Base-by-base conservation (phyloP, 2,113 vertebrate genomes). In the Empidonax alnorum region DNA sequence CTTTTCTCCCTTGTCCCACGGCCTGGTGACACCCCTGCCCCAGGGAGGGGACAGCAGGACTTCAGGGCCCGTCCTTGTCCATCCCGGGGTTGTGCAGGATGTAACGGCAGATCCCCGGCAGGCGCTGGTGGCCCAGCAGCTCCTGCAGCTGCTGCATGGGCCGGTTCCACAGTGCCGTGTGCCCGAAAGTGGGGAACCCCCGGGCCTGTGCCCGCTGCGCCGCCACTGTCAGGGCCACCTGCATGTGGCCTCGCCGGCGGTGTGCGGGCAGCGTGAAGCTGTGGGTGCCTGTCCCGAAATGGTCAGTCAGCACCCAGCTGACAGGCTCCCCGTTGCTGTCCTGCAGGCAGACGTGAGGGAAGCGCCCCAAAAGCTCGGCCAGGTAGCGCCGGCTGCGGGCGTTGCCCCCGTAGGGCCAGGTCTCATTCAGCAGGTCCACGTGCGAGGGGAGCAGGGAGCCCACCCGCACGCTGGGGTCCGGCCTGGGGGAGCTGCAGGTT, bases 81-180 rank as follows among this genome's bases (percentile, higher is more conserved):
- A 96, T 23, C 9, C 41, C 0, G 0, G 95, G 93, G 16, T 96
- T 96, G 78, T 96, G 95, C 82, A 96, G 86, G 74, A 96, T 42
- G 16, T 62, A 95, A 65, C 8, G 21, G 65, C 89, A 90, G 1
- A 81, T 0, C 1, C 86, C 86, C 0, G 95, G 95, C 49, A 94
- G 19, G 3, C 77, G 58, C 3, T 2, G 90, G 81, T 87, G 6
- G 4, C 95, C 95, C 92, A 96, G 11, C n/a, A 27, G 1, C 73
- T 95, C 84, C 65, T 93, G 92, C 59, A 87, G 44, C 65, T 33
- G 31, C 73, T 95, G 94, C 92, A 96, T 96, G 72, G 94, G 15
- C 18, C 1, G 8, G 84, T 96, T 95, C 9, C 8, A 3, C 14
- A n/a, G 46, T 11, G n/a, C 68, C 24, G 94, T 94, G 90, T 84